These are phyloP conservation scores for Campylomormyrus tamandua DNA, from an alignment of 2,113 vertebrate species.

Conservation along the genomic window DNA sequence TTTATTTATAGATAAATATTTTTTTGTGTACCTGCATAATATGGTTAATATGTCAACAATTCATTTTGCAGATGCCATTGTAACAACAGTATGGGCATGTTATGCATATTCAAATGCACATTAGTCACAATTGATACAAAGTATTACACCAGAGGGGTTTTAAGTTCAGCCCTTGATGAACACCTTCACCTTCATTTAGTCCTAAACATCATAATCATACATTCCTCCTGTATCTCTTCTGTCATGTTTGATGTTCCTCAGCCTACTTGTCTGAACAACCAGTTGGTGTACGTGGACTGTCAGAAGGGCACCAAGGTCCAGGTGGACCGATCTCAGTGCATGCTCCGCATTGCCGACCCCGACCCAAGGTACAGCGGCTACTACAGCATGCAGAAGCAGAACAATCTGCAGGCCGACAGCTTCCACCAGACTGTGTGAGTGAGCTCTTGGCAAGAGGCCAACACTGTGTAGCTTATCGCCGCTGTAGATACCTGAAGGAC, in stretches of 20 bases:
- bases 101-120: not conserved
- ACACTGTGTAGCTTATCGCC: not conserved
- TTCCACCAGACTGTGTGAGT: conserved; percentile 88
- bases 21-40: not conserved
- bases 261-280: conserved; percentile 81
- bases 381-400: conserved; percentile 89
- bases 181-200: not conserved
- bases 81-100: not conserved
- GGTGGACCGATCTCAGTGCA: conserved; percentile 74
- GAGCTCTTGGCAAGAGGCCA: conserved; percentile 36
- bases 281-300: conserved; percentile 80
- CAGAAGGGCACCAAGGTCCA: conserved; percentile 79
- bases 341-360: conserved; percentile 80
- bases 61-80: not conserved
- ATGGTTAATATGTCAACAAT: not conserved
- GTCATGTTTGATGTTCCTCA: conserved; percentile 44
- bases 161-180: not conserved
- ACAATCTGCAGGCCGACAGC: conserved; percentile 80
- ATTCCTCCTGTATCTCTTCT: conserved; percentile 5
- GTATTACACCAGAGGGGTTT: not conserved
- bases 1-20: not conserved
- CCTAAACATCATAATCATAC: not conserved
- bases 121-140: not conserved
- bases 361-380: conserved; percentile 84
- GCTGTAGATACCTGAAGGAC: conserved; percentile 26